Evolutionary conservation across 2,888 invertebrate genomes (phyloP).

Genomic region (Heliconius ismenius): DNA sequence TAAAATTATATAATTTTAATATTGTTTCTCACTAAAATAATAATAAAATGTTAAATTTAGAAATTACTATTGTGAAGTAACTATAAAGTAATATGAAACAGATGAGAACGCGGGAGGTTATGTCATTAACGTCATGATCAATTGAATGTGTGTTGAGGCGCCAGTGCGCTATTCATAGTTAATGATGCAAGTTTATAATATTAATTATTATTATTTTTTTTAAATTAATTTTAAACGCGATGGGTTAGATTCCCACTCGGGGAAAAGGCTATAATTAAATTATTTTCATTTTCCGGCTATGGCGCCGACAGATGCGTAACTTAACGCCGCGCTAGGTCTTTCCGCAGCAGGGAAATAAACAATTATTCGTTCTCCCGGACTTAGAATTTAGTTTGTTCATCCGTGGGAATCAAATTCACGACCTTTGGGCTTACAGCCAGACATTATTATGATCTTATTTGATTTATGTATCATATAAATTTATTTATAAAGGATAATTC

Average conservation of each 20-base stretch:
- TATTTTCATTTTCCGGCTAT: too few species aligned
- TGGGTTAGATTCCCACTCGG: too few species aligned
- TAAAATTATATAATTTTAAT: neutral
- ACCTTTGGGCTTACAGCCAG: too few species aligned
- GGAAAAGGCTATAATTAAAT: too few species aligned
- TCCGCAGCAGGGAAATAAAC: too few species aligned
- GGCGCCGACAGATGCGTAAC: too few species aligned
- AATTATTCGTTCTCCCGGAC: too few species aligned
- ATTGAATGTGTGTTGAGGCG: slow-evolving; percentile 42
- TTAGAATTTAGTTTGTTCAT: too few species aligned
- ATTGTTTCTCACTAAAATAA: neutral
- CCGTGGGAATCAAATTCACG: too few species aligned
- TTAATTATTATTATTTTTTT: neutral
- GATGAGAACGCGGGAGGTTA: slow-evolving; percentile 44
- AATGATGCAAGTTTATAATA: neutral
- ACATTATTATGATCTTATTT: too few species aligned
- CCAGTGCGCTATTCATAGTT: slow-evolving; percentile 40
- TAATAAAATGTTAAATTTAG: neutral
- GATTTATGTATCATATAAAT: neutral
- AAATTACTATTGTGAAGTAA: neutral
- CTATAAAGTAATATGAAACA: neutral
- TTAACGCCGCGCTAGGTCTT: too few species aligned
- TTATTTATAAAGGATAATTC: neutral
- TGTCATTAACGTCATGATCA: slow-evolving; percentile 44
- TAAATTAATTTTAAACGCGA: neutral